Conservation (phyloP, 2,113 vertebrate species). For the Porphyrio hochstetteri region DNA sequence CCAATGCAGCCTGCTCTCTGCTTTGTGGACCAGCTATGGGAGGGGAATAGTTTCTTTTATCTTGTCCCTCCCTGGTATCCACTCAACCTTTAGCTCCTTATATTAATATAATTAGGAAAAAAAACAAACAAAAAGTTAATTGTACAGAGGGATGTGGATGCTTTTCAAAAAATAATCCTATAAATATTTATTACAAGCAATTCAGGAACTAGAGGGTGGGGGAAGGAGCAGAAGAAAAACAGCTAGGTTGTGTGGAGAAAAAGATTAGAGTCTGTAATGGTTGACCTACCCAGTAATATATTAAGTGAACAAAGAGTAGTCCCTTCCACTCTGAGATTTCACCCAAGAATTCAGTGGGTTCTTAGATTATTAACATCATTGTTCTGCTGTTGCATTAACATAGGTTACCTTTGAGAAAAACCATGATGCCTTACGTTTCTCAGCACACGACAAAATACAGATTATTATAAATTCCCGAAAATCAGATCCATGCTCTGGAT, state of each 20-base stretch:
- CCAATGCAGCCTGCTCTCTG: not conserved
- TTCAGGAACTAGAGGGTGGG: not conserved
- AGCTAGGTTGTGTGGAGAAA: constrained; percentile 40
- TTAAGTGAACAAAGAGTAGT: constrained; percentile 63
- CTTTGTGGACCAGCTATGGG: not conserved
- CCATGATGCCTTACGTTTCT: constrained; percentile 70
- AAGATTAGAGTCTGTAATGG: constrained; percentile 39
- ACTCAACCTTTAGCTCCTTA: not conserved
- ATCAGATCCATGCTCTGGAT: constrained; percentile 90
- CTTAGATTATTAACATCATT: constrained; percentile 65
- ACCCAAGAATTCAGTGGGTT: constrained; percentile 37
- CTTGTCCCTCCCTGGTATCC: not conserved
- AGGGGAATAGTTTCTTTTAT: not conserved
- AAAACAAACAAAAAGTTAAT: constrained; percentile 39
- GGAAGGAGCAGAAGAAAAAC: constrained; percentile 50
- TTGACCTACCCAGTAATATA: constrained; percentile 63
- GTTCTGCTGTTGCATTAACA: constrained; percentile 45
- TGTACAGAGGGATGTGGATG: constrained; percentile 43
- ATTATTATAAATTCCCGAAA: constrained; percentile 88
- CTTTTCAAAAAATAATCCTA: constrained; percentile 70
- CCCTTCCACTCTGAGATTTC: not conserved
- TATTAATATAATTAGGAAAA: not conserved
- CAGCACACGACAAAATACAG: constrained; percentile 75
- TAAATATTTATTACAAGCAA: constrained; percentile 69
- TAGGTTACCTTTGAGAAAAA: constrained; percentile 70